Percentiles rank a stretch among this genome's conserved stretches.
phyloP scores from a whole-genome alignment of 2,113 vertebrate species.

The Megaceryle torquata region DNA sequence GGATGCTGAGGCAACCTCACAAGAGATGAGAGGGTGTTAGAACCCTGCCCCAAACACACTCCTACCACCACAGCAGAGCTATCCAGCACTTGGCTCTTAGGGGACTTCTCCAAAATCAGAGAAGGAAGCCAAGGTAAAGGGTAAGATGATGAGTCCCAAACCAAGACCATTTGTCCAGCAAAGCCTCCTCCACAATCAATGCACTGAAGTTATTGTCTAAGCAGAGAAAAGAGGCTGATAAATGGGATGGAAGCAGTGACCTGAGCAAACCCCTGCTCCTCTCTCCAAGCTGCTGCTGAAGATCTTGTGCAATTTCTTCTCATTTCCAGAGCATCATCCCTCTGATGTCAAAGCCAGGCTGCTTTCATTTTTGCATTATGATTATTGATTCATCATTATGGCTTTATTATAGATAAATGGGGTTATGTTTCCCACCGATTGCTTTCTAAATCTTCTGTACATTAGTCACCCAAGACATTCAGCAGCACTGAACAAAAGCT shows the following conservation, averaged over 20 bases:
- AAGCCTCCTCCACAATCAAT: neutral
- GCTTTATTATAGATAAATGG: neutral
- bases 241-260: neutral
- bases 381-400: neutral
- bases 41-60: neutral
- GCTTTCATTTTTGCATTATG: neutral
- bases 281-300: neutral
- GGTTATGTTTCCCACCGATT: neutral
- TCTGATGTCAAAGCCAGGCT: neutral
- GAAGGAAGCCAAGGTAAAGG: neutral
- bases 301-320: neutral
- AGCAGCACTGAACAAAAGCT: neutral
- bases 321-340: neutral
- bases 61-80: neutral
- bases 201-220: neutral
- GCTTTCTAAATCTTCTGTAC: neutral
- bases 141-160: neutral
- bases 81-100: fast-evolving
- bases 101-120: neutral
- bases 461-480: neutral
- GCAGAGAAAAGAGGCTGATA: neutral
- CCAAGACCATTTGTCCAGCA: neutral
- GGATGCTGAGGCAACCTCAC: neutral
- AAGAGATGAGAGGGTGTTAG: neutral
- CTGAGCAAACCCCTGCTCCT: neutral